Conservation (phyloP, 2,797 vertebrate genomes). For the Mormyrops boulengeri region DNA sequence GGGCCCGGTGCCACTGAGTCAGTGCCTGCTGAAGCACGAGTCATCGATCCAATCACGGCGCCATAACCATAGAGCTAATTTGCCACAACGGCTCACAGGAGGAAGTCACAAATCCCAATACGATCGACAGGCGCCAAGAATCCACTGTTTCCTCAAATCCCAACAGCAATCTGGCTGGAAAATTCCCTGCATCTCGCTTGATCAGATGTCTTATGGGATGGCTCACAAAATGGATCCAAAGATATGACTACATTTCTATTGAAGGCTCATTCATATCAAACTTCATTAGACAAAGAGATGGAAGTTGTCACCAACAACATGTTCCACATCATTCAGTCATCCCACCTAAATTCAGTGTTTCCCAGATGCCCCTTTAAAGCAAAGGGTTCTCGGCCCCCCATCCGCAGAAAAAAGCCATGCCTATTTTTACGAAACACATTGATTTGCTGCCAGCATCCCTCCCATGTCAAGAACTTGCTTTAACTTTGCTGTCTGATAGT, state of each 20-base stretch:
- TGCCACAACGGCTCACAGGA: not conserved
- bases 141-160: not conserved
- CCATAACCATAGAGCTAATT: not conserved
- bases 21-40: not conserved
- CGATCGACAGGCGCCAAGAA: not conserved
- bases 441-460: not conserved
- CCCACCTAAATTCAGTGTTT: not conserved
- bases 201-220: not conserved
- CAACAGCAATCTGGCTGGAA: not conserved
- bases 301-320: not conserved
- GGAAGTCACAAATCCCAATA: not conserved
- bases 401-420: not conserved
- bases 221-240: not conserved
- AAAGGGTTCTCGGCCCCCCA: not conserved
- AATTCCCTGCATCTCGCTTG: not conserved
- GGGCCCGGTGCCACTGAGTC: not conserved
- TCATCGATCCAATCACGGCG: not conserved
- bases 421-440: not conserved
- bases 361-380: not conserved
- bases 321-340: not conserved
- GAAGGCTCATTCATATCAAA: not conserved
- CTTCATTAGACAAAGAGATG: not conserved
- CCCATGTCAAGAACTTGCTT: not conserved
- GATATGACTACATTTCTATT: not conserved
- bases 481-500: not conserved